Base-by-base conservation (phyloP, 2,113 vertebrate species). In the Microcebus tavaratra region DNA sequence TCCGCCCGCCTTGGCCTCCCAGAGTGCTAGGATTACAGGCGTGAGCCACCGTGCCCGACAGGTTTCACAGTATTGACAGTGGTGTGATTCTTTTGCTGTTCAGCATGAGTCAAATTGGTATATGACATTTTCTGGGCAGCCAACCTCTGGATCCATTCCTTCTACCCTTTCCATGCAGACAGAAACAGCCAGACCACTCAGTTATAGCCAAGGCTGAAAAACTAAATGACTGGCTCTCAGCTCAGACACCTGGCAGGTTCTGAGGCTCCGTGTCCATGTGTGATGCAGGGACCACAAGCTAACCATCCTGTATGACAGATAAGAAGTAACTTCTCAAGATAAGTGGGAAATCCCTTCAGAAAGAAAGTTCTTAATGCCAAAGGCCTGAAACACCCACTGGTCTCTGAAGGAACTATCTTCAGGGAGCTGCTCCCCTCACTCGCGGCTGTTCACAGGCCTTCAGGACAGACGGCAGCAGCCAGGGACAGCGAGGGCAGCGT, bases 311-410 rank as follows among this genome's bases (percentile, higher is more conserved):
- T 72, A 8, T 80, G 53, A 42, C 82, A 57, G 50, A 36, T 70
- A 72, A 93, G 67, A 76, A 84, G 55, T 85, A 87, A 63, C 34
- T 61, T 90, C 39, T 85, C 59, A 86, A 61, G 18, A 17, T 88
- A 42, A 55, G 36, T 72, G 34, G 90, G 39, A 89, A 87, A 59
- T 76, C 72, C n/a, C 63, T 97, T 89, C 31, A 91, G 75, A 93
- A 65, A 63, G 13, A 75, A 94, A 94, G 23, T 53, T 42, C 65
- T 79, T 76, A 42, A 75, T 57, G 53, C 36, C 36, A 42, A 50
- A 48, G 29, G 7, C 20, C 39, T 11, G 42, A 73, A 61, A 76
- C 8, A 34, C 48, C 83, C 70, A 39, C 17, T 42, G 4, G 50
- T 75, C 39, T 50, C 68, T 65, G 25, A 61, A 93, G 73, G 80